These are phyloP conservation scores for Peromyscus polionotus DNA, from an alignment of 2,113 vertebrate species.

Conservation along the genomic window DNA sequence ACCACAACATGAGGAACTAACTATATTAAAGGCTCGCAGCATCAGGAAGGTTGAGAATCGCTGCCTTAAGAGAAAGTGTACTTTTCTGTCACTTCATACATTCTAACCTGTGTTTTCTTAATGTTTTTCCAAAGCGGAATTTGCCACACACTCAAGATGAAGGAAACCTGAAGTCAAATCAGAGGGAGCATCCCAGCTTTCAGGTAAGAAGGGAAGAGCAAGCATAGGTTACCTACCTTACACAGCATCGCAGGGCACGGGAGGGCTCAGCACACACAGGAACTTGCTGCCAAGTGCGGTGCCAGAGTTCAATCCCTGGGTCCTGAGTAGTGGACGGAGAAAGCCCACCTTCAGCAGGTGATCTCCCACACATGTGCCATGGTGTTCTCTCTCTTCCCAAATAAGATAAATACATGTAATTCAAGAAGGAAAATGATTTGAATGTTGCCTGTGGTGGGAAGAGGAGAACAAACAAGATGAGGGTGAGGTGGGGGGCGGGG, in stretches of 20 bases:
- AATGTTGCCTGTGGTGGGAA: neutral
- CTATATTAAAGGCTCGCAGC: neutral
- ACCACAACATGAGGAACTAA: neutral
- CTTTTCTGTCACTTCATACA: neutral
- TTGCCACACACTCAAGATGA: constrained; percentile 82
- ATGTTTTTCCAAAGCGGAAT: constrained; percentile 78
- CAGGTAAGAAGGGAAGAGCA: constrained; percentile 82
- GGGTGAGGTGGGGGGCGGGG: fast-evolving
- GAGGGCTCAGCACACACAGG: neutral
- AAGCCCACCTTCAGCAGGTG: neutral
- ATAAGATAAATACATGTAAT: neutral
- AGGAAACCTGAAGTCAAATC: constrained; percentile 67
- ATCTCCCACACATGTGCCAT: neutral
- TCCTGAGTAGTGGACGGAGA: neutral
- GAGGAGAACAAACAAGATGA: neutral
- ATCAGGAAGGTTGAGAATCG: neutral
- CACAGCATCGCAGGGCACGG: neutral
- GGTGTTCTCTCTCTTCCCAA: neutral
- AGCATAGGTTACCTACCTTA: neutral
- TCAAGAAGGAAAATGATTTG: neutral
- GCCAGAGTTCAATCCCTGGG: neutral
- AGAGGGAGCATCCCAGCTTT: constrained; percentile 78
- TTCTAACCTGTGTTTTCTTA: constrained; percentile 50
- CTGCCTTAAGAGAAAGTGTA: neutral
- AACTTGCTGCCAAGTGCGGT: too few species aligned